These are phyloP conservation scores for Antitype chi DNA, from an alignment of 2,888 invertebrate species.

Conservation along the genomic window DNA sequence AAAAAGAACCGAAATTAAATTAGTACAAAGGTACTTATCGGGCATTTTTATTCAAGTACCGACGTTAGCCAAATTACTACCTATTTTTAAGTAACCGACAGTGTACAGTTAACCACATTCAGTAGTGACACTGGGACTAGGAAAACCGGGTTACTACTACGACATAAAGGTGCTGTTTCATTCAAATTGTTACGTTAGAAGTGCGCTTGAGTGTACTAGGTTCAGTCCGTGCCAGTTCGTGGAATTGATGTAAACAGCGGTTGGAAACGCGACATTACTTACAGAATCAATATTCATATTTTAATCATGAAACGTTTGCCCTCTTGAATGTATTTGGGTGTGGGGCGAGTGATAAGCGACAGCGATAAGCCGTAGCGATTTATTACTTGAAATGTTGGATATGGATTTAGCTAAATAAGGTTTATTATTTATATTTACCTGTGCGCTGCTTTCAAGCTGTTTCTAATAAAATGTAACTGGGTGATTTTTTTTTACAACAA, in stretches of 20 bases:
- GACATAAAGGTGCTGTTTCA: too few species aligned
- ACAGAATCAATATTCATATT: slow-evolving; percentile 76
- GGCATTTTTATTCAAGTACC: slow-evolving; percentile 46
- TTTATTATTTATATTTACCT: not conserved
- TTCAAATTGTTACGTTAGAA: not conserved
- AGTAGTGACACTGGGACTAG: not conserved
- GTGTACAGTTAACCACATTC: slow-evolving; percentile 1
- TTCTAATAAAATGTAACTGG: not conserved
- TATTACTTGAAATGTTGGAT: not conserved
- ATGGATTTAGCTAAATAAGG: too few species aligned
- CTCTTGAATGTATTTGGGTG: slow-evolving; percentile 54
- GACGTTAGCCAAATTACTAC: slow-evolving; percentile 38
- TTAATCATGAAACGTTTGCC: slow-evolving; percentile 73
- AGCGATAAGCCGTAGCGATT: slow-evolving; percentile 17
- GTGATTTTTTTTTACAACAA: not conserved
- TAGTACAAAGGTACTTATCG: not conserved
- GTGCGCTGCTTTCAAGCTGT: too few species aligned
- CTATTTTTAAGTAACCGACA: slow-evolving; percentile 21
- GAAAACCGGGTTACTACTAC: not conserved
- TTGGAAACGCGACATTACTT: slow-evolving; percentile 63
- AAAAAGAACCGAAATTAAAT: slow-evolving; percentile 17
- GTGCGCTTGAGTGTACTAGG: slow-evolving; percentile 14
- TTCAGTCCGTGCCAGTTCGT: slow-evolving; percentile 53
- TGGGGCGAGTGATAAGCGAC: not conserved
- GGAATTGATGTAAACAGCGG: slow-evolving; percentile 67